Evolutionary conservation across 2,797 vertebrate species (phyloP).

Genomic region (Oreonectes daqikongensis): DNA sequence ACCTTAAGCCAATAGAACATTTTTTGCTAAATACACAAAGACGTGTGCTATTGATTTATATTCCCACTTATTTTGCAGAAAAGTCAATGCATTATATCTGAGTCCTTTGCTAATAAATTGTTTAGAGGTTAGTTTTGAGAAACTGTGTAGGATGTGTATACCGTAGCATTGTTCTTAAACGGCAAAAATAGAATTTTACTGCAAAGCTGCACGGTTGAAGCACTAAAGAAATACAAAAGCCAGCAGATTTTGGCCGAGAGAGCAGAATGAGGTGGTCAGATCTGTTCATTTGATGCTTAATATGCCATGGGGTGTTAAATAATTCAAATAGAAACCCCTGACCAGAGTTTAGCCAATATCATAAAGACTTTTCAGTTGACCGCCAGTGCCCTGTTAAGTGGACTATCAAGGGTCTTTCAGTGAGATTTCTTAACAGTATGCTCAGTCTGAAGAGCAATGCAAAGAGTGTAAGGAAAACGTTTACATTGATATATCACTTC

Average conservation of each 20-base stretch:
- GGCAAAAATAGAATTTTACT: not conserved
- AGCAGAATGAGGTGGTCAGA: constrained; percentile 39
- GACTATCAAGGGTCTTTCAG: not conserved
- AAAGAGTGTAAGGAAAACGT: not conserved
- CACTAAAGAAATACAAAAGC: constrained; percentile 32
- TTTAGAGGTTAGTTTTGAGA: not conserved
- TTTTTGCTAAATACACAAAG: constrained; percentile 11
- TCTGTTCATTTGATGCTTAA: constrained; percentile 53
- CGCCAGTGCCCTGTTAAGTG: not conserved
- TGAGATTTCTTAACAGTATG: not conserved
- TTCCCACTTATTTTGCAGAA: not conserved
- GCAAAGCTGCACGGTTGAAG: constrained; percentile 28
- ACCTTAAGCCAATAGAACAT: not conserved
- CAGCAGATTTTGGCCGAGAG: constrained; percentile 45
- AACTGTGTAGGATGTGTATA: not conserved
- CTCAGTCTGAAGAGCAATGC: not conserved
- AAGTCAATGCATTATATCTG: not conserved
- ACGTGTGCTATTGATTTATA: constrained; percentile 12
- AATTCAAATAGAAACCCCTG: constrained; percentile 52
- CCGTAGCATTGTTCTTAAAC: not conserved
- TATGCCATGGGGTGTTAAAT: constrained; percentile 9
- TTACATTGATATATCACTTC: not conserved
- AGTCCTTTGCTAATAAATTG: not conserved
- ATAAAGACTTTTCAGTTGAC: not conserved
- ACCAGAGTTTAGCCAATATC: not conserved